Base-by-base conservation (phyloP, 2,797 vertebrate genomes). In the Melopsittacus undulatus region DNA sequence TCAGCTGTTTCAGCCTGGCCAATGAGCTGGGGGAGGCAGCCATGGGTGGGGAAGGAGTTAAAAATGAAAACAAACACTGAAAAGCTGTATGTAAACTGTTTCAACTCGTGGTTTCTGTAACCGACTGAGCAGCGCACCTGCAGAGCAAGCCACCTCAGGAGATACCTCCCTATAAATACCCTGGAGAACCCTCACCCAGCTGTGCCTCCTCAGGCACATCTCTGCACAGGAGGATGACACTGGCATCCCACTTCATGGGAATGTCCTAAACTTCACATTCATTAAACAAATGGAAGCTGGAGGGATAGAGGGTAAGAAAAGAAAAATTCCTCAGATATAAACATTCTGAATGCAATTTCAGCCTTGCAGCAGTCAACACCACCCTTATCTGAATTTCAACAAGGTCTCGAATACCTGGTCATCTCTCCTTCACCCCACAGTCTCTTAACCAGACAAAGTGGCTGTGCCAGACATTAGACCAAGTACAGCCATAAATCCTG, bases 41-140 rank as follows among this genome's bases (percentile, higher is more conserved):
- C 29, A 54, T 16, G 75, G 74, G 90, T 49, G 57, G 76, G 52
- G 57, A 94, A 23, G 30, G 81, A 85, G 69, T 80, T 88, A 96
- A 96, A 97, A 94, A 91, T 83, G 86, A 97, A 93, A 91, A 85
- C 84, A 95, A 97, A 91, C 94, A 92, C 90, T 97, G 94, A 94
- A 96, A 96, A 96, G 79, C 83, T 96, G 92, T 97, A 96, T 97
- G 96, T 96, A 94, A 97, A 97, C 89, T 97, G 95, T 92, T 97
- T 97, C 94, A 94, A 81, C 85, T 69, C 20, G 38, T 3, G 93
- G 94, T 96, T 97, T 96, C 95, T 93, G 61, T 92, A 97, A 97
- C 97, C 6, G 94, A 96, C 96, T 83, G 91, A 68, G 87, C 96
- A 95, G 96, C 30, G 29, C 96, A 97, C 97, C 97, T 98, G 97